These are phyloP conservation scores for Zoroaster sp. DNA, from an alignment of 53 echinoderm and acorn worm genomes.

Conservation along the genomic window DNA sequence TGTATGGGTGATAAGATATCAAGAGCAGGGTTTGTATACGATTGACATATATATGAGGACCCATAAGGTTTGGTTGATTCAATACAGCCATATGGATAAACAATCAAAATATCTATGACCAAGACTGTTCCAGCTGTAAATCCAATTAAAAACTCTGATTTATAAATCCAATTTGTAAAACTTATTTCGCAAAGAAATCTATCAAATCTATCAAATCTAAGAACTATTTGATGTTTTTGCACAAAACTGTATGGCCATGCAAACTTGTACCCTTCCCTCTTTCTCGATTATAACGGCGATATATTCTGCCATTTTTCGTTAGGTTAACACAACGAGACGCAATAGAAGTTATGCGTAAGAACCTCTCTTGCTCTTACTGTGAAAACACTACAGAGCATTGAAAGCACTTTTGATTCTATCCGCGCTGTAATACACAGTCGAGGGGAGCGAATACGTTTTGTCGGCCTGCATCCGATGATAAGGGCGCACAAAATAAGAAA, in stretches of 20 bases:
- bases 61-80: background rate
- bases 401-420: background rate
- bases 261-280: background rate
- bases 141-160: background rate
- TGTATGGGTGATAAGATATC: background rate
- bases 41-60: background rate
- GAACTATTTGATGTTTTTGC: too few relatives aligned
- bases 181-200: background rate
- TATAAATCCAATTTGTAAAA: background rate
- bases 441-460: background rate
- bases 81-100: too few relatives aligned
- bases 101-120: too few relatives aligned
- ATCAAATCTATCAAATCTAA: too few relatives aligned
- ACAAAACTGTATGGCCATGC: too few relatives aligned
- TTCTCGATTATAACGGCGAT: background rate
- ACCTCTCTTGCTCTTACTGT: background rate
- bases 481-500: background rate
- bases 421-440: background rate
- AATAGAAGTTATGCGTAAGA: background rate
- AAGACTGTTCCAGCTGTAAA: background rate
- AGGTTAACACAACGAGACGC: background rate
- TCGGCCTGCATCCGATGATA: background rate
- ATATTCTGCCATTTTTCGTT: background rate
- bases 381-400: background rate
- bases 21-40: background rate